Conservation (phyloP, 2,113 vertebrate genomes). For the Philantomba maxwellii region DNA sequence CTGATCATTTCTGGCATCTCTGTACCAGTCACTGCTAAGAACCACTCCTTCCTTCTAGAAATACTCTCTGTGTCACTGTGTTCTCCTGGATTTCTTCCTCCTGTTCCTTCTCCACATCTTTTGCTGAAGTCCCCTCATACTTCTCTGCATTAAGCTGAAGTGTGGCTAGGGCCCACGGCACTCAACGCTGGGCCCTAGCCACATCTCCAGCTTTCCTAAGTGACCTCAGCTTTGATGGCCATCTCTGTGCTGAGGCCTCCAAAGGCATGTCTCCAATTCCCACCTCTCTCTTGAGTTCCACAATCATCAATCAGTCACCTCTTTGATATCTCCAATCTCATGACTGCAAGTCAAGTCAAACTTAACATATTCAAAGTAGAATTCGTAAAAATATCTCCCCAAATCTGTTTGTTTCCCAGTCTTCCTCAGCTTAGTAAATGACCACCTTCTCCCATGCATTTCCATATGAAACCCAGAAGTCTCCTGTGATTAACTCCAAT, state of each 20-base stretch:
- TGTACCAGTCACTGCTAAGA: neutral
- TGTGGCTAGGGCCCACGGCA: neutral
- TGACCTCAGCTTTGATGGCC: neutral
- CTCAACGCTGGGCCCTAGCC: neutral
- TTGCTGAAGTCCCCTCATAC: neutral
- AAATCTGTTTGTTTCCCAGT: neutral
- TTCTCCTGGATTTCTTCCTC: neutral
- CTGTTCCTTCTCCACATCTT: neutral
- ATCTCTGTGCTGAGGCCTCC: neutral
- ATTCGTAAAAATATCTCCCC: neutral
- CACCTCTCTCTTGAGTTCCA: neutral
- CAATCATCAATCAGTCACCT: neutral
- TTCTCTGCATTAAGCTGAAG: neutral
- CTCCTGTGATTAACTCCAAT: neutral
- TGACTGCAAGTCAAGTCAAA: neutral
- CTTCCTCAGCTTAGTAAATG: neutral
- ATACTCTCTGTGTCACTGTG: neutral
- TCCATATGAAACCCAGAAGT: neutral
- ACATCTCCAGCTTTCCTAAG: neutral
- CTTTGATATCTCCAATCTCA: neutral
- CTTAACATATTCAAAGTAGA: neutral
- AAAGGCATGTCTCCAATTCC: neutral
- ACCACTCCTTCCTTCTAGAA: neutral
- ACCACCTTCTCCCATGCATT: neutral
- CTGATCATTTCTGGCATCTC: neutral